Base-by-base conservation (phyloP, 2,888 invertebrate species). In the Loripinus fragilis region DNA sequence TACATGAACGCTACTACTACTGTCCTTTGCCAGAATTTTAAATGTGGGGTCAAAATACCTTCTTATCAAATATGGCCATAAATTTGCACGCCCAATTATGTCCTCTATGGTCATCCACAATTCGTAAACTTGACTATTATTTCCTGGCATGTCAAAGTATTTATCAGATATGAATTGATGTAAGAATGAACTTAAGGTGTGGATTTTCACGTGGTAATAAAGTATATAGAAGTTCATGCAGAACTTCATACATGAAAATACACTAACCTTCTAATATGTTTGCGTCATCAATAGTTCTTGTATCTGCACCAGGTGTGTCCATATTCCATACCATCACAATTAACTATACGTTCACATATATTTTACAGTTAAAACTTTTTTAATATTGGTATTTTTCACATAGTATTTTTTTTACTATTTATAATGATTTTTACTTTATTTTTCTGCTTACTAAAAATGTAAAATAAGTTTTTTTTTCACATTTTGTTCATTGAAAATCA, bases 31-130 rank as follows among this genome's bases (percentile, higher is more conserved):
- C 65, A 73, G 48, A 30, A 64, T 25, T 7, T 50, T 8, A 66
- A 15, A 38, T 52, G 38, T 33, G 28, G 66, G 10, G 73, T 73
- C 73, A 33, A 73, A 73, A 23, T 50, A 25, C 15, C 52, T 5
- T 23, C 67, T n/a, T 38, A 73, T 35, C 25, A 20, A 17, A 0
- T 17, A 1, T 23, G 71, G 71, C 71, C 55, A 55, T 28, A 52
- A 10, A 5, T 12, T 0, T 2, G 71, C 71, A 0, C 20, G 38
- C 12, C 72, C 72, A 48, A 72, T 72, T n/a, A 72, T 30, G 17
- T 72, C 72, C 25, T 66, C 45, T 20, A 72, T 72, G 35, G n/a
- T 8, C 12, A 38, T 60, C 72, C 65, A 72, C 23, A 28, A 8
- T 25, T 65, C 35, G n/a, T 72, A 72, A 17, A 72, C 50, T 65